Evolutionary conservation across 1,140 invertebrate species (phyloP).

Genomic region (Hirudo medicinalis): DNA sequence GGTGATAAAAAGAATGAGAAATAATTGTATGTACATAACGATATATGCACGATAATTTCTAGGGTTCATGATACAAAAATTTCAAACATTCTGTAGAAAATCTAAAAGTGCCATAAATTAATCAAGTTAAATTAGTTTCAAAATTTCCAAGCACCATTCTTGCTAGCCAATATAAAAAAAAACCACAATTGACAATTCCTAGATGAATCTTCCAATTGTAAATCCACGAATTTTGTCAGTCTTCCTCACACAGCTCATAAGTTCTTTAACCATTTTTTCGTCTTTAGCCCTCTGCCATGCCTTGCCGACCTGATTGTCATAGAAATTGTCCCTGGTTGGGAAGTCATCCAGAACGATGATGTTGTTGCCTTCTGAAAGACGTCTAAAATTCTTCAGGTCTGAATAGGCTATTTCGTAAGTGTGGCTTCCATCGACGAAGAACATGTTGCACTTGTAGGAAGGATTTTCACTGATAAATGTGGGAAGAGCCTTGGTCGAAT

Average conservation of each 20-base stretch:
- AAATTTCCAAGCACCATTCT: too few relatives aligned
- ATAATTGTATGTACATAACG: neutral
- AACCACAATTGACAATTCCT: too few relatives aligned
- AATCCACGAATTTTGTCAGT: neutral
- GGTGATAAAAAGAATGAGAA: neutral
- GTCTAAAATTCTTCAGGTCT: neutral
- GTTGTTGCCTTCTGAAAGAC: neutral
- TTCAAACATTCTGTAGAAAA: too few relatives aligned
- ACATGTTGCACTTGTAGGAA: neutral
- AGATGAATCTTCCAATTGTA: neutral
- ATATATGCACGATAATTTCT: too few relatives aligned
- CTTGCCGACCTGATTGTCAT: neutral
- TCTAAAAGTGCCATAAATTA: too few relatives aligned
- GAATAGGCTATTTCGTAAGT: neutral
- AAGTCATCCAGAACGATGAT: slow-evolving; percentile 10
- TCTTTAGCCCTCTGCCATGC: neutral
- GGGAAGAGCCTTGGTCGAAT: neutral
- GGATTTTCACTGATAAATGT: neutral
- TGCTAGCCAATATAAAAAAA: too few relatives aligned
- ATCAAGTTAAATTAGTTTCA: too few relatives aligned
- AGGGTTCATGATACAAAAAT: too few relatives aligned
- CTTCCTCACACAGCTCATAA: slow-evolving; percentile 2
- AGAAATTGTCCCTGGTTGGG: neutral
- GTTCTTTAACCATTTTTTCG: neutral
- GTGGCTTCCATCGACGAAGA: slow-evolving; percentile 12